Conservation (phyloP, 2,113 vertebrate genomes). For the Dasyurus viverrinus region DNA sequence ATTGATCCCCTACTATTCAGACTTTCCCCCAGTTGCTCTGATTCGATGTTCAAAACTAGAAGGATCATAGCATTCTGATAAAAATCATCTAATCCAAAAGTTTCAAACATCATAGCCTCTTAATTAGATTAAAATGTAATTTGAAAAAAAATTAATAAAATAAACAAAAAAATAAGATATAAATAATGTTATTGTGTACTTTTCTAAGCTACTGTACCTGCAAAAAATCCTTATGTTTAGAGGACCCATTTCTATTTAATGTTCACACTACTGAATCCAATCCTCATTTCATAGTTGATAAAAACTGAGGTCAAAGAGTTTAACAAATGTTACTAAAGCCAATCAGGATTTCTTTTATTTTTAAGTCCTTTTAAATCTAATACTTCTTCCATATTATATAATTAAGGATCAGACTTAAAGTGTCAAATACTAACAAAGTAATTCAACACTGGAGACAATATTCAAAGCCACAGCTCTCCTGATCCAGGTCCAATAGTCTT, state of each 20-base stretch:
- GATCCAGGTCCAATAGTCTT: background rate
- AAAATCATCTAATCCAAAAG: background rate
- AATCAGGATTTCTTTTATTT: background rate
- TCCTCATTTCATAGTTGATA: background rate
- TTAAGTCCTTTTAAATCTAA: background rate
- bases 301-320: background rate
- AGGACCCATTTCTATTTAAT: background rate
- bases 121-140: background rate
- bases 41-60: background rate
- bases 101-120: background rate
- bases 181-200: background rate
- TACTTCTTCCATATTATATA: background rate
- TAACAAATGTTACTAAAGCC: background rate
- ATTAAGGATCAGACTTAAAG: background rate
- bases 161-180: background rate
- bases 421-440: background rate
- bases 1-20: background rate
- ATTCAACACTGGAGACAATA: background rate
- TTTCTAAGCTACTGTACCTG: background rate
- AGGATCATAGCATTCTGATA: background rate
- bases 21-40: background rate
- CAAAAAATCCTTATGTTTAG: background rate
- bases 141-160: background rate
- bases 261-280: background rate
- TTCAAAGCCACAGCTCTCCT: background rate